A percentile compares a stretch with the other conserved stretches of the same genome.
Evolutionary conservation across 2,113 vertebrate genomes (phyloP).

Genomic region (Aphelocoma coerulescens): DNA sequence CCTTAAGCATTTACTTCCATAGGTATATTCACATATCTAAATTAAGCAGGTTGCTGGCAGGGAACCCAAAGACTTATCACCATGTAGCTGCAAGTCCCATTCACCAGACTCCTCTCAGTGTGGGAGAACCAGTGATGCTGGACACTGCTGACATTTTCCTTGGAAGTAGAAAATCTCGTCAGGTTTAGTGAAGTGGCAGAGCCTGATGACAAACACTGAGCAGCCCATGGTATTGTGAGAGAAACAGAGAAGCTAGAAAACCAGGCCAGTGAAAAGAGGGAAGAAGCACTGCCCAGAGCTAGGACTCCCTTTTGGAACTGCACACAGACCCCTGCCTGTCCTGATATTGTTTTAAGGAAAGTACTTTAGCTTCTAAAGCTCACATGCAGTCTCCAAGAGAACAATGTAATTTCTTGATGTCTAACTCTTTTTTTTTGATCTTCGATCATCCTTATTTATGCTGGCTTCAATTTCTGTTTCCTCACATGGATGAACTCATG

Average conservation of each 20-base stretch:
- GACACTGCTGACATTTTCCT: background rate
- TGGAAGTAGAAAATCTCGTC: background rate
- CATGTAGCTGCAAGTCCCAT: background rate
- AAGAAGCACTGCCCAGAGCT: background rate
- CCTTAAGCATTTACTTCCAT: background rate
- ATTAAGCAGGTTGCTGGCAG: background rate
- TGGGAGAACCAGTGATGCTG: background rate
- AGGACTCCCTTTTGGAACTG: background rate
- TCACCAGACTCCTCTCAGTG: background rate
- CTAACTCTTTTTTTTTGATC: background rate
- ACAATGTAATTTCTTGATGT: background rate
- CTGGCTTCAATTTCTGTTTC: background rate
- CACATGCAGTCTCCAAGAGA: background rate
- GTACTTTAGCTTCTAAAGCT: background rate
- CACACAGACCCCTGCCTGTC: background rate
- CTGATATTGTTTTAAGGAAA: background rate
- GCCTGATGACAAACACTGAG: background rate
- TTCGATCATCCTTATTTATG: background rate
- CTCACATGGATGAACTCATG: background rate
- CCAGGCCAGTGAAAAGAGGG: background rate
- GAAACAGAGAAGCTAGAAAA: background rate
- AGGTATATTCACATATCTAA: background rate
- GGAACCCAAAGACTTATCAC: background rate
- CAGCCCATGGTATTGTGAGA: background rate
- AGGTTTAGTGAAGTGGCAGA: background rate